Evolutionary conservation across 2,888 invertebrate genomes (phyloP), one percentile per base, ranked within the genome.

Genomic region (Agrotis exclamationis): DNA sequence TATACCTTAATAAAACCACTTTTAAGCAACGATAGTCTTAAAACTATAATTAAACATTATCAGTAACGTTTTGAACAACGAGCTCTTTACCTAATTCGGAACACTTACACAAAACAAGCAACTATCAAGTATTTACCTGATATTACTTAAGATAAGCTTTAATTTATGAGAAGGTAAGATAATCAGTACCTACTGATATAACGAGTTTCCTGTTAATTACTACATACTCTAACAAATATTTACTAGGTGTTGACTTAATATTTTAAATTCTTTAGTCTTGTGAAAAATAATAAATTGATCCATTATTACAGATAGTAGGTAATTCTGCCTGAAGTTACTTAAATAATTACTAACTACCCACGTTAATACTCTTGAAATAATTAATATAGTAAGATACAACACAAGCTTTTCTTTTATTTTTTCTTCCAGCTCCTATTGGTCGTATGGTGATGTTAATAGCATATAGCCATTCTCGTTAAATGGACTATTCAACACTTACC

Each of bases 91-190:
- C 51, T 79, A 75, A 83, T 73, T 84, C 50, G 28, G 69, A 78
- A 69, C 66, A 66, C 70, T 71, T 84, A 79, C 73, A 74, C 62
- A 82, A 70, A 80, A 65, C 76, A 64, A 56, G 50, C 67, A 62
- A 51, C 68, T 79, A 67, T 53, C 47, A 48, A 58, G 24, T 67
- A 71, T 67, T 74, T 72, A 63, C 11, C 4, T 51, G 79, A 79
- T 83, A 79, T 74, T 71, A 65, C 57, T 62, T 60, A 24, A 69
- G 69, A 79, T 82, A 74, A 83, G 59, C 54, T n/a, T 13, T 20
- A 65, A 84, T 79, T 84, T 82, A 78, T 73, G 68, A 71, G 22
- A 67, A 50, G 50, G 56, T 73, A 56, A 16, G 70, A 77, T 80
- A 77, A 69, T 54, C 48, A 53, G 51, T 44, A 59, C 45, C 24